A percentile compares a stretch with the other conserved stretches of the same genome.
Evolutionary conservation across 2,888 invertebrate species (phyloP).

Genomic region (Julus scanicus): DNA sequence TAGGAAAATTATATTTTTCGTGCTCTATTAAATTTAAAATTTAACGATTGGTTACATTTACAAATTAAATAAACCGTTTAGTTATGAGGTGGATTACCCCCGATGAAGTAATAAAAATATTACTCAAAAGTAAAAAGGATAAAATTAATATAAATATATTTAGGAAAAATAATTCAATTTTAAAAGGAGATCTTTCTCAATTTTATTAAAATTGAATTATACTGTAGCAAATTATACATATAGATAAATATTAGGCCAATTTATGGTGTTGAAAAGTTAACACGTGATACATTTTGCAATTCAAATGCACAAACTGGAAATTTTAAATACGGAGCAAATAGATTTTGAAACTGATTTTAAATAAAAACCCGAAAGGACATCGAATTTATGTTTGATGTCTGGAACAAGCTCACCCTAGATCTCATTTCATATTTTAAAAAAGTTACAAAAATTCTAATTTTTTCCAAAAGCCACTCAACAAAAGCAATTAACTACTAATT

Average conservation of each 20-base stretch:
- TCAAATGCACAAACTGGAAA: background rate
- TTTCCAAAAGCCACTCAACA: background rate
- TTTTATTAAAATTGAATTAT: no score
- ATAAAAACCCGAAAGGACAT: background rate
- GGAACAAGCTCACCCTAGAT: background rate
- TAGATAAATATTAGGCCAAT: background rate
- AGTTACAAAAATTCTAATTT: background rate
- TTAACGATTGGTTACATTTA: background rate
- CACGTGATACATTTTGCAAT: background rate
- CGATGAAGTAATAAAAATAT: background rate
- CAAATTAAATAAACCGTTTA: background rate
- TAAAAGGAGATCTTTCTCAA: no score
- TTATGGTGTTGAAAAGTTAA: background rate
- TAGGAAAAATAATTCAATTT: no score
- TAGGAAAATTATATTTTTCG: background rate
- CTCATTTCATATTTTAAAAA: constrained; percentile 19
- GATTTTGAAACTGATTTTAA: background rate
- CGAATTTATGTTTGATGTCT: background rate
- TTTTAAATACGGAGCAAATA: background rate
- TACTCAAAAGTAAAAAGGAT: no score
- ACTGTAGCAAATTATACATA: background rate
- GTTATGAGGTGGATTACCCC: background rate
- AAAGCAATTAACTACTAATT: background rate
- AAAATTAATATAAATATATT: no score
- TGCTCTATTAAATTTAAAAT: background rate